phyloP scores from a whole-genome alignment of 2,888 invertebrate genomes.

The Hermaeophaga mercurialis region DNA sequence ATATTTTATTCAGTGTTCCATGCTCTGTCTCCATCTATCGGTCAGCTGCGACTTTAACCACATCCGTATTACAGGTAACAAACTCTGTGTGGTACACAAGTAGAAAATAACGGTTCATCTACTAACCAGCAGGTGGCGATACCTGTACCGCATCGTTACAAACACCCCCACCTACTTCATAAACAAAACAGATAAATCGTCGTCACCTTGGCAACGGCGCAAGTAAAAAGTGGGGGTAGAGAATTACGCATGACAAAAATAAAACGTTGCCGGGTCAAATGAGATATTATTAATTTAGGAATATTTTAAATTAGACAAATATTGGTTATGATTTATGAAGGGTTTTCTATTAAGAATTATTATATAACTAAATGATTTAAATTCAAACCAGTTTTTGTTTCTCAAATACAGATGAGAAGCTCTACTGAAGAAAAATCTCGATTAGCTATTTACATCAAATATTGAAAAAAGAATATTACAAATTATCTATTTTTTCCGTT shows the following conservation, averaged over 20 bases:
- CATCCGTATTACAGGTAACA: not conserved
- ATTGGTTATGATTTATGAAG: no score
- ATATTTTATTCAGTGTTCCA: no score
- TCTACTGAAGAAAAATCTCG: no score
- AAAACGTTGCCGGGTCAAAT: slow-evolving; percentile 1
- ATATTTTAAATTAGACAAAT: no score
- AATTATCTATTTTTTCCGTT: no score
- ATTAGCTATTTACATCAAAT: no score
- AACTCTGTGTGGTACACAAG: not conserved
- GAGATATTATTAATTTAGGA: no score
- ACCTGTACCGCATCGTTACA: slow-evolving; percentile 5
- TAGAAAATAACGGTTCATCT: not conserved
- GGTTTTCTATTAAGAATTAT: no score
- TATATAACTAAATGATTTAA: no score
- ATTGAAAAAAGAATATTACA: no score
- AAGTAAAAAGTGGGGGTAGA: not conserved
- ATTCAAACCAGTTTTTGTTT: no score
- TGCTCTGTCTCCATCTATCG: not conserved
- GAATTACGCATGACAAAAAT: slow-evolving; percentile 1
- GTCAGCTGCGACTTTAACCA: not conserved
- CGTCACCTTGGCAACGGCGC: slow-evolving; percentile 12
- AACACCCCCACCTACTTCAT: not conserved
- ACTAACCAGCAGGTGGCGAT: slow-evolving; percentile 20
- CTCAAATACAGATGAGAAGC: no score
- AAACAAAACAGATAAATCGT: not conserved